These are phyloP conservation scores for Torymus auratus DNA, from an alignment of 2,888 invertebrate species.

Conservation along the genomic window DNA sequence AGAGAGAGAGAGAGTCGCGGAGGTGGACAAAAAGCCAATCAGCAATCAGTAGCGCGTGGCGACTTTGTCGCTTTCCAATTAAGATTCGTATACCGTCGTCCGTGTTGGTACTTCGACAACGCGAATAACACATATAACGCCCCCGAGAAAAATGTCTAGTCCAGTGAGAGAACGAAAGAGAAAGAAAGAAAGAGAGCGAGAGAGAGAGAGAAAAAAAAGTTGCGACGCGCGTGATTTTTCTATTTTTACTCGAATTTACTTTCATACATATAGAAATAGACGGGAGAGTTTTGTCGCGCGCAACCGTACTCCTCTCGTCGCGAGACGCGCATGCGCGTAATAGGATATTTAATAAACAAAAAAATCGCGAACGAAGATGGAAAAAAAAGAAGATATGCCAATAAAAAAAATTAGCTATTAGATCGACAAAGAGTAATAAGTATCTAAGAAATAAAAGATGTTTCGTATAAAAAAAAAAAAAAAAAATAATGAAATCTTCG, in stretches of 20 bases:
- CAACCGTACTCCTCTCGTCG: no score
- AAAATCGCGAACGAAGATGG: neutral
- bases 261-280: no score
- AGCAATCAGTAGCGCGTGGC: conserved; percentile 67
- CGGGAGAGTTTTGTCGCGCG: no score
- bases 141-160: conserved; percentile 18
- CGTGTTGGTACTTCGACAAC: conserved; percentile 21
- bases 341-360: neutral
- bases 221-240: conserved; percentile 29
- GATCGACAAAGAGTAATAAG: conserved; percentile 1
- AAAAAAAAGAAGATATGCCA: neutral
- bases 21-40: conserved; percentile 38
- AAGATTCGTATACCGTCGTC: conserved; percentile 46
- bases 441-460: conserved; percentile 10
- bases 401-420: conserved; percentile 24
- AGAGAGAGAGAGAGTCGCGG: neutral
- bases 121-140: neutral
- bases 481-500: conserved; percentile 1
- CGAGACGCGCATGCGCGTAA: neutral
- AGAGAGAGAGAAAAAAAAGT: neutral
- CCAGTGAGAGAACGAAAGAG: neutral
- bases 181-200: no score
- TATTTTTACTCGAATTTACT: conserved; percentile 24
- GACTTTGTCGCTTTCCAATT: conserved; percentile 60
- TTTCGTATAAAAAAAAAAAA: conserved; percentile 10